Conservation (phyloP, 2,797 vertebrate species). For the Tangara arthus region DNA sequence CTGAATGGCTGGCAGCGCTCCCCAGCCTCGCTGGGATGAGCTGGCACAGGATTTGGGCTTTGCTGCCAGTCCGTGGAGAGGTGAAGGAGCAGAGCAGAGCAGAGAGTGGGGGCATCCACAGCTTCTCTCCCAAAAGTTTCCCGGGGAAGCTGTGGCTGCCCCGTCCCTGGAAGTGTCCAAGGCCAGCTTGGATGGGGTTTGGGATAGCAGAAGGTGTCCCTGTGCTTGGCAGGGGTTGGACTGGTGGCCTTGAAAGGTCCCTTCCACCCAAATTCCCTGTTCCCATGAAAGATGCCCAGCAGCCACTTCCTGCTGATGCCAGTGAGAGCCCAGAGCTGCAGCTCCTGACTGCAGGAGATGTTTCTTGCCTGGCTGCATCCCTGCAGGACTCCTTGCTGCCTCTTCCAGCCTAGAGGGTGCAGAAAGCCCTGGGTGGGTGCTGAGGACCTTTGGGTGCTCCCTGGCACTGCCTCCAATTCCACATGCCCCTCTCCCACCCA, state of each 20-base stretch:
- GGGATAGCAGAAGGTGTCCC: fast-evolving
- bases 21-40: neutral
- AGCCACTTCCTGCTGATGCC: neutral
- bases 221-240: fast-evolving
- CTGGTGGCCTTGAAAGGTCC: neutral
- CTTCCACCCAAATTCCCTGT: neutral
- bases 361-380: neutral
- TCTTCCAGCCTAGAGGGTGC: neutral
- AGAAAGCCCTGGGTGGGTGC: neutral
- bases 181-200: neutral
- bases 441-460: neutral
- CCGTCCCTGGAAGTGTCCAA: neutral
- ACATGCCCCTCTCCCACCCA: fast-evolving
- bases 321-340: fast-evolving
- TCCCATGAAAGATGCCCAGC: neutral
- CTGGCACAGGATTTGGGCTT: neutral
- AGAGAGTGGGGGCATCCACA: fast-evolving
- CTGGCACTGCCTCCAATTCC: fast-evolving
- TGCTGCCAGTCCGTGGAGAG: neutral
- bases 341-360: neutral
- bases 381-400: neutral
- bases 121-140: neutral
- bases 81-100: neutral
- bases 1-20: neutral
- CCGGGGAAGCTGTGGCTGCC: neutral